These are phyloP conservation scores for Nycticryphes semicollaris DNA, from an alignment of 2,113 vertebrate genomes.

Conservation along the genomic window DNA sequence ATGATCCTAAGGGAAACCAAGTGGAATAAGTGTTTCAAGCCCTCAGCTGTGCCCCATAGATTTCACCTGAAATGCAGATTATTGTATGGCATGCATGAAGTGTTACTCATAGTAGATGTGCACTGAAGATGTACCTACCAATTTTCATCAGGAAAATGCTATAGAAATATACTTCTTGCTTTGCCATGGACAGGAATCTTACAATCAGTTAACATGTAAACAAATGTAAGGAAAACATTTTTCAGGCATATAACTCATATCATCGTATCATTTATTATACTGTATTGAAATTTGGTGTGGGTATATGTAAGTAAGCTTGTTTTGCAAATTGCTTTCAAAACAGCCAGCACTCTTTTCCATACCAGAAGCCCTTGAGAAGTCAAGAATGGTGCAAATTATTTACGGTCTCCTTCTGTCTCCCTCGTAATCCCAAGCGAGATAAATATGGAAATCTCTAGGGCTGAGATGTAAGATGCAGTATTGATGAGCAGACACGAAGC, in stretches of 20 bases:
- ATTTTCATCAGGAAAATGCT: not conserved
- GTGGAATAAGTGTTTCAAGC: not conserved
- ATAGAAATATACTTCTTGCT: not conserved
- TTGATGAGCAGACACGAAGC: not conserved
- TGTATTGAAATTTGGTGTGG: not conserved
- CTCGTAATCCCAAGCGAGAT: not conserved
- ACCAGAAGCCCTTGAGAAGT: not conserved
- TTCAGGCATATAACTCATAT: not conserved
- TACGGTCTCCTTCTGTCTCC: not conserved
- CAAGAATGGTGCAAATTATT: not conserved
- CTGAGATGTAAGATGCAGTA: not conserved
- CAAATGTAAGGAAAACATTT: not conserved
- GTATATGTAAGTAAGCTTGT: not conserved
- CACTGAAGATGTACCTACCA: not conserved
- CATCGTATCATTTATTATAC: not conserved
- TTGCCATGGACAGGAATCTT: not conserved
- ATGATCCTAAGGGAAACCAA: not conserved
- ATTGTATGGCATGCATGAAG: not conserved
- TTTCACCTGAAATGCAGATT: not conserved
- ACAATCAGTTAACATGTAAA: not conserved
- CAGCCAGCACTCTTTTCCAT: not conserved
- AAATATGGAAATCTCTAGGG: conserved; percentile 6
- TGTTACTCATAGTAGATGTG: not conserved
- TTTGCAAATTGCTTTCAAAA: not conserved
- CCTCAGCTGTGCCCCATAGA: not conserved